These are phyloP conservation scores for Ctenosaura bakeri DNA, from an alignment of 2,797 vertebrate genomes.

Conservation along the genomic window DNA sequence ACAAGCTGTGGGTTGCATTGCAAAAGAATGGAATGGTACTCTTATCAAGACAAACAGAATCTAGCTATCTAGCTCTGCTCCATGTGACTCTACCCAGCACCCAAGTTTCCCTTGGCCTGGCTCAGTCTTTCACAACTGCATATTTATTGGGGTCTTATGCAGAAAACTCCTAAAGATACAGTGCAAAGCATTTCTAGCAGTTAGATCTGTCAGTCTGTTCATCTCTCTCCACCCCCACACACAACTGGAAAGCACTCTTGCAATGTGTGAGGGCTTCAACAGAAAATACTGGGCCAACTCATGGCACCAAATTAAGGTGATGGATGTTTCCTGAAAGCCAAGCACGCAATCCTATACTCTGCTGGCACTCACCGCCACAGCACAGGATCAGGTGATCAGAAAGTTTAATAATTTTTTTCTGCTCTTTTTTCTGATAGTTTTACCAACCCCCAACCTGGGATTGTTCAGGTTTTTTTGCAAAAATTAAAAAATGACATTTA, in stretches of 20 bases:
- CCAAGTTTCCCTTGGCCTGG: neutral
- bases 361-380: neutral
- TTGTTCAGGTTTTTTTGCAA: neutral
- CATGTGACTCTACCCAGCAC: no score
- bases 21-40: neutral
- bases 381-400: no score
- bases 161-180: neutral
- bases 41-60: neutral
- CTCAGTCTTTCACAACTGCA: neutral
- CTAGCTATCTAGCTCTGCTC: neutral
- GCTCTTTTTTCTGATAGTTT: neutral
- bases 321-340: neutral
- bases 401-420: neutral
- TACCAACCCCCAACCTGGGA: neutral
- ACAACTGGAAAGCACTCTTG: neutral
- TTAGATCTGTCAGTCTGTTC: neutral
- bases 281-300: neutral
- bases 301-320: neutral
- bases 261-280: neutral
- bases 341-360: neutral
- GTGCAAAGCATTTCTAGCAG: neutral
- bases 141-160: neutral
- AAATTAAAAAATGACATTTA: neutral
- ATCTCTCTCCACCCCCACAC: neutral
- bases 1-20: neutral